Conservation (phyloP, 2,113 vertebrate genomes). For the Cavia porcellus region DNA sequence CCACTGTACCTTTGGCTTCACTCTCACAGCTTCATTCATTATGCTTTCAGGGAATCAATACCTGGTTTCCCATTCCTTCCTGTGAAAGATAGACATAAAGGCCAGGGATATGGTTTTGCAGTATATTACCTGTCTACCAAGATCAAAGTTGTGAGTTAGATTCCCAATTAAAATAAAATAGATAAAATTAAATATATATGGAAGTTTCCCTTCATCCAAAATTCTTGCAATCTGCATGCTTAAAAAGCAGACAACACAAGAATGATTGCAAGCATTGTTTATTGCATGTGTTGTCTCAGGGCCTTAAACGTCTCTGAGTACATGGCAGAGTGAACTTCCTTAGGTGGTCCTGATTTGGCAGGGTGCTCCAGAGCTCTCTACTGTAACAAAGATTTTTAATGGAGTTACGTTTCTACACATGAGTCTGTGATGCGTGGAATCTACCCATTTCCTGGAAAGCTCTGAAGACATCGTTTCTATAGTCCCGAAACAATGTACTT, state of each 20-base stretch:
- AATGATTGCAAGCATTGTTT: neutral
- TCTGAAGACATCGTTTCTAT: neutral
- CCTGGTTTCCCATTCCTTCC: neutral
- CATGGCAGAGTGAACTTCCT: neutral
- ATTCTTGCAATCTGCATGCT: neutral
- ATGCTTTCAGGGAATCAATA: neutral
- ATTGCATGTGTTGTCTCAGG: no score
- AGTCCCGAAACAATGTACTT: neutral
- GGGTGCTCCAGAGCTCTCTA: neutral
- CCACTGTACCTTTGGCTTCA: neutral
- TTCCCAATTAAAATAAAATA: no score
- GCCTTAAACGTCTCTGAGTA: neutral
- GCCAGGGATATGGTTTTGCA: no score
- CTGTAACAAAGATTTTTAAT: neutral
- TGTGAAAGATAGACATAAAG: neutral
- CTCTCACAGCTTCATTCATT: neutral
- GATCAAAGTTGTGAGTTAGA: no score
- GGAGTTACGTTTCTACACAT: neutral
- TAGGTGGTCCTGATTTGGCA: neutral
- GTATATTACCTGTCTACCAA: no score
- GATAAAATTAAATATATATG: no score
- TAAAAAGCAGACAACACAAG: neutral
- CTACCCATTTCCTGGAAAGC: neutral
- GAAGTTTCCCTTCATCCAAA: neutral
- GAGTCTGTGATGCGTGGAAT: neutral